Base-by-base conservation (phyloP, 2,797 vertebrate genomes). In the Pangasius djambal region DNA sequence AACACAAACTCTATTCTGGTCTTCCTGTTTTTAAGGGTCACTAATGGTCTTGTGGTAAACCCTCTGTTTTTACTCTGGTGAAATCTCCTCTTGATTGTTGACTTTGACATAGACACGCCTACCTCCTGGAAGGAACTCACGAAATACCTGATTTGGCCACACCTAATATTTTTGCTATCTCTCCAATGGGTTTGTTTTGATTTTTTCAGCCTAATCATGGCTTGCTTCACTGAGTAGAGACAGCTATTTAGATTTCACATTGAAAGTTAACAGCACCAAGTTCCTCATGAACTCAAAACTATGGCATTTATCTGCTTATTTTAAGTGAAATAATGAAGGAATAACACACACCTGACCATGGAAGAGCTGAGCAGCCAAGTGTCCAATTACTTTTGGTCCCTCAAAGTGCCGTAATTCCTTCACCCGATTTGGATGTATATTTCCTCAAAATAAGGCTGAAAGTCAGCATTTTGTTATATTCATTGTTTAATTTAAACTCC, bases 361-460 rank as follows among this genome's bases (percentile, higher is more conserved):
- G 37, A 72, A 72, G 6, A 40, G 1, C 18, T 37, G 34, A 72
- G 34, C 69, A 40, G 16, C 7, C 18, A 10, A 9, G 9, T 37
- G 18, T 72, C 34, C 16, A 40, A 37, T 37, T 72, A 72, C 18
- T 18, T 67, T 69, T 69, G 15, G 31, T 69, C 13, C 13, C n/a
- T 34, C 7, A 6, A 69, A 16, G 13, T 59, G 57, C 6, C 91
- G 87, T 90, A 90, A 91, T 90, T 92, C 91, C 88, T 93, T 70
- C 2, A 89, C 89, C 86, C 50, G 77, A 93, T 93, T 75, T 89
- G 87, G 28, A 88, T 92, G 87, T 89, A 88, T 92, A 92, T 77
- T 63, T 28, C 83, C 77, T 89, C 57, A 59, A 92, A 91, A 91
- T 81, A 89, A 92, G 52, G 28, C 44, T 22, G 18, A 57, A 70